Evolutionary conservation across 2,888 invertebrate genomes (phyloP), one percentile per base, ranked within the genome.

Genomic region (Epinotia ramella): DNA sequence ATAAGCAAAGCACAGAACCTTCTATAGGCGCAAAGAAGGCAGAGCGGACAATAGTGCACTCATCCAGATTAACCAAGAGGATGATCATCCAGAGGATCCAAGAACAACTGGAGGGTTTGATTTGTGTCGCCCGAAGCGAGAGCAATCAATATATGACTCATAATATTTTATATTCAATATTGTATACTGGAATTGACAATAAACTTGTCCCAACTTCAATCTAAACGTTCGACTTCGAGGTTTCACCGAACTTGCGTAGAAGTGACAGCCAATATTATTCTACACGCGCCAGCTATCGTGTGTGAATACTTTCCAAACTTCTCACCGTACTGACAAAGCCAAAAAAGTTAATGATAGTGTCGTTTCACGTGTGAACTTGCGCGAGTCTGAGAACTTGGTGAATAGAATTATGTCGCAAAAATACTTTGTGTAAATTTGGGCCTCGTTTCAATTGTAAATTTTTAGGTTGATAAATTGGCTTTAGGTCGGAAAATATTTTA

Each of bases 151-250:
- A 33, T 33, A 7, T 33, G 33, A 6, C 6, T 33, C 7, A 33
- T 6, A 0, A 33, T 33, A 7, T 6, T 33, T 33, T 33, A 33
- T 7, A 33, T 33, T 33, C 33, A 33, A 33, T 7, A 40, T 40
- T 40, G 40, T 40, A 9, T 40, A 40, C 40, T 40, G 40, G 40
- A 40, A 9, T 9, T 40, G 0, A 40, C 40, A 40, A 2, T 9
- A 40, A 33, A 40, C 40, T 9, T 9, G 40, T 40, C 40, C 40
- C 53, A 16, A 63, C 53, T 40, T 62, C 53, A 63, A 56, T 63
- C 63, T 63, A 53, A 71, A 71, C 63, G 40, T 71, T 71, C 28
- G n/a, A 7, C 44, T 53, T 4, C 59, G 33, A 63, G 20, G 56
- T 71, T 20, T 53, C 33, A 63, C 7, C 9, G 18, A 62, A 53